A percentile compares a stretch with the other conserved stretches of the same genome.
Evolutionary conservation across 2,888 invertebrate genomes (phyloP).

Genomic region (Plusia festucae): DNA sequence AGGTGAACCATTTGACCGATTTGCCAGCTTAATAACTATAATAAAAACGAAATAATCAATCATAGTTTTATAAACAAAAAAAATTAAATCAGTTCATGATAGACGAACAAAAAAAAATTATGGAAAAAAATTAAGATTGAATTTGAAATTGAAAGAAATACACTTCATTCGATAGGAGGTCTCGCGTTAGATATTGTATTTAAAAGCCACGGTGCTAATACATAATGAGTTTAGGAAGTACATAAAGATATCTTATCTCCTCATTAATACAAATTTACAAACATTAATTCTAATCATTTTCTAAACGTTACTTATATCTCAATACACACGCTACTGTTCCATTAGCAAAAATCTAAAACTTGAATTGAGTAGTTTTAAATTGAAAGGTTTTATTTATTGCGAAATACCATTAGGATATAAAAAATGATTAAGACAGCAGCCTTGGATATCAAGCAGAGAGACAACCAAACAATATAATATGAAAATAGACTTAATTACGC

Average conservation of each 20-base stretch:
- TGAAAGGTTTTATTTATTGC: constrained; percentile 31
- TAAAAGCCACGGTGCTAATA: not conserved
- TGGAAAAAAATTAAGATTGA: no score
- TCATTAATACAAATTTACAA: not conserved
- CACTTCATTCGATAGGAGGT: no score
- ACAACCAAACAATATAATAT: constrained; percentile 41
- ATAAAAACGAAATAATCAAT: no score
- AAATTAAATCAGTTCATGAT: no score
- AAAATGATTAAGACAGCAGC: constrained; percentile 33
- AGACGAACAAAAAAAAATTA: no score
- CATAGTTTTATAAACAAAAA: no score
- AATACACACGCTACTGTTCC: constrained; percentile 23
- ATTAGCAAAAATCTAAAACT: constrained; percentile 20
- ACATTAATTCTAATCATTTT: not conserved
- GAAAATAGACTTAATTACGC: constrained; percentile 46
- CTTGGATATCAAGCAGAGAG: constrained; percentile 23
- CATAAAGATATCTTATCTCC: not conserved
- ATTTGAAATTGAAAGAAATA: no score
- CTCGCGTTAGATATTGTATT: not conserved
- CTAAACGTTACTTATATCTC: constrained; percentile 14
- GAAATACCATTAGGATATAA: constrained; percentile 44
- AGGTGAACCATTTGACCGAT: no score
- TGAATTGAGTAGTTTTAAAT: not conserved
- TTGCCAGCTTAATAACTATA: no score
- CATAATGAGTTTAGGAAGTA: not conserved